phyloP scores from a whole-genome alignment of 2,797 vertebrate species.

The Choloepus didactylus region DNA sequence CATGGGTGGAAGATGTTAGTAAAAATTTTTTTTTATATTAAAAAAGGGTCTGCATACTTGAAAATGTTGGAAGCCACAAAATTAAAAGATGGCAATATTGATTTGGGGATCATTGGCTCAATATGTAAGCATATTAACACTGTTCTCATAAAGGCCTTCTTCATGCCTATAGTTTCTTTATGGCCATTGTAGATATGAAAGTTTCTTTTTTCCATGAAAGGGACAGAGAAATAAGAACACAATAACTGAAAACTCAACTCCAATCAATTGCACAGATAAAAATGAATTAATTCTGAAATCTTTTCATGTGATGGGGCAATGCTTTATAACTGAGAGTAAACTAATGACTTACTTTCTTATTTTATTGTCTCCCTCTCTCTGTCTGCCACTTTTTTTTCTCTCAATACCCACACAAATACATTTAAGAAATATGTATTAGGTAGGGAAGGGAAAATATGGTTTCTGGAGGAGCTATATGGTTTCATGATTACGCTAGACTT shows the following conservation, averaged over 20 bases:
- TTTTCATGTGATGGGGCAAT: neutral
- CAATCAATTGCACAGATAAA: neutral
- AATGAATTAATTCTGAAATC: neutral
- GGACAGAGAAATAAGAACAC: neutral
- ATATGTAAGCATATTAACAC: neutral
- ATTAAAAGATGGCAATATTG: neutral
- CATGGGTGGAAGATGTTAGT: neutral
- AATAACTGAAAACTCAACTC: neutral
- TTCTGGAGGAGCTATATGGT: neutral
- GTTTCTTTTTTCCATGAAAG: neutral
- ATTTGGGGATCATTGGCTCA: neutral
- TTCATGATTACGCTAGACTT: neutral
- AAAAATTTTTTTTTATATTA: neutral
- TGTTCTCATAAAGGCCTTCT: neutral
- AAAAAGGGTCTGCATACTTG: neutral
- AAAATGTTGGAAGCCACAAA: neutral
- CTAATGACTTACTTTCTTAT: neutral
- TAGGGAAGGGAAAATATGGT: neutral
- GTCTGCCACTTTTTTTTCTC: neutral
- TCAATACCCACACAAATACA: neutral
- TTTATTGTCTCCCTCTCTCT: neutral
- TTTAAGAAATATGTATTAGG: neutral
- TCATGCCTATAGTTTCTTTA: neutral
- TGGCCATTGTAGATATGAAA: neutral
- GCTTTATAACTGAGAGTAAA: neutral